Evolutionary conservation across 2,888 invertebrate species (phyloP), one percentile per base, ranked within the genome.

Genomic region (Conchocele bisecta): DNA sequence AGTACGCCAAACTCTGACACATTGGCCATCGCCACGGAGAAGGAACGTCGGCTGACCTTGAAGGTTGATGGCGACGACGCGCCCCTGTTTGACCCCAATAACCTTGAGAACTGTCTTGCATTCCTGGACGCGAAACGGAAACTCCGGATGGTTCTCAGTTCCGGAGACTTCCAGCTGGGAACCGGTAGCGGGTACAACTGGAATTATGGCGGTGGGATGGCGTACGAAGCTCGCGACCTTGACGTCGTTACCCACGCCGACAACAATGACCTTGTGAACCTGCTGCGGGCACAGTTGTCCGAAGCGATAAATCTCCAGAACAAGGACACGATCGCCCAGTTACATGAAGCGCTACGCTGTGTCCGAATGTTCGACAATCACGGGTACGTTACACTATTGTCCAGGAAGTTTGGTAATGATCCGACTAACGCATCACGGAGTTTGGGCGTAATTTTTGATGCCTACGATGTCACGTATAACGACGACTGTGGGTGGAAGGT

Each of bases 111-210:
- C n/a, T 94, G 93, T 67, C 91, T 92, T 64, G 93, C 94, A 39
- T 94, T 95, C 87, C 89, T 92, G 42, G 95, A 95, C 89, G 94
- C 95, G 86, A 98, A 98, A 91, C 94, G 96, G 78, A 98, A 98
- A 89, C 92, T 99, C 70, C 94, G 98, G 24, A 93, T 96, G 83
- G 98, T 98, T 59, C 93, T 99, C 33, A 96, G 98, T 76, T 96
- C 95, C 82, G 96, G 96, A 0, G 97, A 97, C 75, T 86, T 89
- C 63, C 86, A 88, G 74, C 42, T 54, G 5, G 56, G 59, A 11
- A 53, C 56, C 39, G 63, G 59, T 9, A 44, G 29, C 24, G 51
- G 20, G 31, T 31, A n/a, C 20, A 37, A 51, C 44, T 37, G 64
- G 56, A 65, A 63, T 53, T 57, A 37, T 11, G 46, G 58, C 24